phyloP scores from a whole-genome alignment of 2,888 invertebrate genomes.

The Atethmia centrago region DNA sequence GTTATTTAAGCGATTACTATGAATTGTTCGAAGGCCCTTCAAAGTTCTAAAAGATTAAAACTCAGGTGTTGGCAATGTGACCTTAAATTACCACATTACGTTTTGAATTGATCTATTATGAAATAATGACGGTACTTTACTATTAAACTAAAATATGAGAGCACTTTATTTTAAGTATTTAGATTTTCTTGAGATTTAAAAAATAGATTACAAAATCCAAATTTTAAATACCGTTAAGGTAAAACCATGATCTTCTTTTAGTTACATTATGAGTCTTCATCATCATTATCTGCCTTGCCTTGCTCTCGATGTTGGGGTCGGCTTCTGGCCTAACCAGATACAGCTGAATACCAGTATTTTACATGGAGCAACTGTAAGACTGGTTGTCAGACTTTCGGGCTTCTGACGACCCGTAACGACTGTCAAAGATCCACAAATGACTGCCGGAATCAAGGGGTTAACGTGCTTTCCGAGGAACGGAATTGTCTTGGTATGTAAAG shows the following conservation, averaged over 20 bases:
- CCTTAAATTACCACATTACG: neutral
- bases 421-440: too few species aligned
- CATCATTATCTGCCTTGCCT: too few species aligned
- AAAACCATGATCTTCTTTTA: neutral
- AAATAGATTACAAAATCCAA: neutral
- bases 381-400: too few species aligned
- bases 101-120: neutral
- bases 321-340: too few species aligned
- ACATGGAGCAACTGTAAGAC: too few species aligned
- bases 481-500: too few species aligned
- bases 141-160: neutral
- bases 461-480: too few species aligned
- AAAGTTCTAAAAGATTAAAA: slow-evolving; percentile 19
- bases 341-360: too few species aligned
- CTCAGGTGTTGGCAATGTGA: slow-evolving; percentile 17
- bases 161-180: neutral
- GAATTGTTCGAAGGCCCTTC: slow-evolving; percentile 16
- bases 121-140: slow-evolving; percentile 4
- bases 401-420: too few species aligned
- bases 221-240: neutral
- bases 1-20: slow-evolving; percentile 1
- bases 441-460: too few species aligned
- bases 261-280: neutral
- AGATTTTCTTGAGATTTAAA: neutral
- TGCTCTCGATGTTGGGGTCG: too few species aligned